Base-by-base conservation (phyloP, 2,888 invertebrate species). In the Ormyrus rosae region DNA sequence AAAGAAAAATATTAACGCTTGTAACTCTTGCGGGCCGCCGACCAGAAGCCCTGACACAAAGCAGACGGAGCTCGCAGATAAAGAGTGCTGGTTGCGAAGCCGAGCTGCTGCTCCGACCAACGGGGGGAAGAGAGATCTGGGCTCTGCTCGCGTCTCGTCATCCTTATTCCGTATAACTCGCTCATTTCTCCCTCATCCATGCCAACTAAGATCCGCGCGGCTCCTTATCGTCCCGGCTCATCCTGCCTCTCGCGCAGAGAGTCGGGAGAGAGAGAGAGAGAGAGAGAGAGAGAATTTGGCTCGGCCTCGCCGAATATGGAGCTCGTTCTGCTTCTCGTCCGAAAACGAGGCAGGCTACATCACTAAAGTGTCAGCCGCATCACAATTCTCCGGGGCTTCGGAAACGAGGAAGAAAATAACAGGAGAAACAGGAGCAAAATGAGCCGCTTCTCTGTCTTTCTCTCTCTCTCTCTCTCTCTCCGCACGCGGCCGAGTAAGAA, bases 341-440 rank as follows among this genome's bases (percentile, higher is more conserved):
- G 82, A 84, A 85, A 84, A 84, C 84, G 87, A 88, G 86, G 85
- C 86, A 86, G 87, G 85, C 84, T 88, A 90, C 89, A 90, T 90
- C 89, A 88, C 90, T 90, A 90, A 90, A 90, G 90, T 90, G 90
- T 90, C 90, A 90, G 90, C 85, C 87, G 88, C 88, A 90, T 90
- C 89, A 90, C 89, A 90, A 90, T 90, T 90, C 89, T 87, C 85
- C 87, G 87, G 87, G 50, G 8, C 56, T 60, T 48, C 55, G 13
- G 46, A 50, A 73, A 73, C 63, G 13, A 79, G 67, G 50, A 71
- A 67, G 61, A 78, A 78, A 78, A 72, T 78, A 72, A 72, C 34
- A n/a, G 45, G 11, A n/a, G 45, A 45, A 64, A 73, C 48, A 48
- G 58, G 55, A 76, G 46, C 56, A 58, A 78, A 55, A 60, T 53